phyloP scores from a whole-genome alignment of 2,113 vertebrate genomes.

The Paraplagusia blochii region DNA sequence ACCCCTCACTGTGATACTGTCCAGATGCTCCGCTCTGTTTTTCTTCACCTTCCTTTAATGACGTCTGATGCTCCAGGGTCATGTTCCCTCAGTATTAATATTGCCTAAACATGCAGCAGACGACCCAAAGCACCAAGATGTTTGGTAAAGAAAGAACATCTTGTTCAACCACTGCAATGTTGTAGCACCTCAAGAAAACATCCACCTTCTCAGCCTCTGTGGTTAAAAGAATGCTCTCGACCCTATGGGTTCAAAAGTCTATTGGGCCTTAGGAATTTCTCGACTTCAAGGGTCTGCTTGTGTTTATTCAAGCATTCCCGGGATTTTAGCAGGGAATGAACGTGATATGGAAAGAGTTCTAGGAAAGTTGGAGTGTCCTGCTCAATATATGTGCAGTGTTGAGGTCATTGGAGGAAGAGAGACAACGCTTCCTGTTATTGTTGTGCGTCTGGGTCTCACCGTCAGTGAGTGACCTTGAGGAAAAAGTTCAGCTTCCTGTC shows the following conservation, averaged over 20 bases:
- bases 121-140: slow-evolving; percentile 23
- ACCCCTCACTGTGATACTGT: slow-evolving; percentile 38
- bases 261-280: slow-evolving; percentile 6
- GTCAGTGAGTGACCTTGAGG: slow-evolving; percentile 43
- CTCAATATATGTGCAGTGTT: slow-evolving; percentile 4
- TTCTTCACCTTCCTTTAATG: slow-evolving; percentile 54
- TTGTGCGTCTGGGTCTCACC: slow-evolving; percentile 44
- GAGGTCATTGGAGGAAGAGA: background rate
- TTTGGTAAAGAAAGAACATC: too few relatives aligned
- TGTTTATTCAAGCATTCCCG: slow-evolving; percentile 35
- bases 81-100: slow-evolving; percentile 30
- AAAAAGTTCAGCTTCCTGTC: slow-evolving; percentile 23
- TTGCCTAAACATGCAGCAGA: slow-evolving; percentile 26
- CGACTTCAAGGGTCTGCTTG: slow-evolving; percentile 5
- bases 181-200: background rate
- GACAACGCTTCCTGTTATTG: slow-evolving; percentile 42
- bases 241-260: slow-evolving; percentile 36
- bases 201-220: slow-evolving; percentile 11
- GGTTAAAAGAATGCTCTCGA: slow-evolving; percentile 27
- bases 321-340: slow-evolving; percentile 14
- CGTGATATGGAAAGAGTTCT: background rate
- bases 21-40: slow-evolving; percentile 55
- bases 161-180: background rate
- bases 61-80: slow-evolving; percentile 46
- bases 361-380: background rate